Evolutionary conservation across 2,797 vertebrate genomes (phyloP).

Genomic region (Muscicapa comitata): DNA sequence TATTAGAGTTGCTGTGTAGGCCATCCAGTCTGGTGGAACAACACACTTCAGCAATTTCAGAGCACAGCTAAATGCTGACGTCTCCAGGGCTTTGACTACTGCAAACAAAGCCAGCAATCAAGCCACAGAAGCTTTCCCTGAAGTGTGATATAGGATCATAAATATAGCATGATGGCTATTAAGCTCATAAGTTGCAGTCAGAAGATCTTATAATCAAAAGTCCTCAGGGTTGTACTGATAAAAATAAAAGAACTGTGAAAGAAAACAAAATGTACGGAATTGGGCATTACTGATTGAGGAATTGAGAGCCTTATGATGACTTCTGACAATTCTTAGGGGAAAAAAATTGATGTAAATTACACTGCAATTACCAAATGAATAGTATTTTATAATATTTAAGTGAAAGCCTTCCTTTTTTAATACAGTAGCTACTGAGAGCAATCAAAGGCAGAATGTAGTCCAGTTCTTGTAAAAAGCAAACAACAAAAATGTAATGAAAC

Average conservation of each 20-base stretch:
- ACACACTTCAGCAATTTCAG: constrained; percentile 66
- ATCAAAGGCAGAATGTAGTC: neutral
- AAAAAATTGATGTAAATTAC: neutral
- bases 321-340: neutral
- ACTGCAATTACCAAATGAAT: neutral
- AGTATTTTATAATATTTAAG: neutral
- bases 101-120: constrained; percentile 64
- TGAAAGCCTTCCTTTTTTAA: neutral
- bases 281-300: neutral
- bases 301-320: neutral
- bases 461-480: neutral
- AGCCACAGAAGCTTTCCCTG: constrained; percentile 42
- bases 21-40: constrained; percentile 65
- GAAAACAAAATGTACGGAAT: neutral
- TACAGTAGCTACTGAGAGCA: neutral
- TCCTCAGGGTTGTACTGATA: neutral
- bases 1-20: constrained; percentile 53
- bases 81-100: constrained; percentile 53
- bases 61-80: constrained; percentile 66
- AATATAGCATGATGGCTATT: constrained; percentile 55
- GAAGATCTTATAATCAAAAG: constrained; percentile 28
- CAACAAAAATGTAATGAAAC: neutral
- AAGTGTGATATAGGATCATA: constrained; percentile 42
- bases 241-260: neutral
- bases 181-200: constrained; percentile 20